Conservation (phyloP, 2,888 invertebrate species). For the Ophioninae sp. region DNA sequence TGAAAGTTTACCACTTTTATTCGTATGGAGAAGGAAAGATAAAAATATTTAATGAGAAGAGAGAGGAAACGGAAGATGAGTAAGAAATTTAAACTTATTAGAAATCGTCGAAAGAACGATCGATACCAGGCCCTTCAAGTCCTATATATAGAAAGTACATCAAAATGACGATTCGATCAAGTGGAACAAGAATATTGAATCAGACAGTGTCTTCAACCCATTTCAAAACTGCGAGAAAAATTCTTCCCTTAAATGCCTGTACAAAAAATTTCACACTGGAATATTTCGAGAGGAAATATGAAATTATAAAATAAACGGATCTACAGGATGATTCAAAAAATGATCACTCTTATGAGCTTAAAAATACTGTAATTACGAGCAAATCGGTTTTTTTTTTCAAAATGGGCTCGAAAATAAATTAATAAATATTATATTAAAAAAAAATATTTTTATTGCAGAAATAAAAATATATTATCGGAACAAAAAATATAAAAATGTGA, state of each 20-base stretch:
- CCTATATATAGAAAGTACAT: not conserved
- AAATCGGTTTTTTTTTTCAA: no score
- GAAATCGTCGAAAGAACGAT: not conserved
- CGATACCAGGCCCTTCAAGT: not conserved
- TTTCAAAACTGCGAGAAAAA: not conserved
- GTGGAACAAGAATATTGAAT: not conserved
- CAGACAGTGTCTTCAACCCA: not conserved
- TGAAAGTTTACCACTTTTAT: not conserved
- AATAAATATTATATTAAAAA: no score
- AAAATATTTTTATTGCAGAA: no score
- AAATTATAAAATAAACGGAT: not conserved
- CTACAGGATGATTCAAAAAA: not conserved
- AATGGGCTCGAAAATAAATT: no score
- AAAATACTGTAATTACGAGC: no score
- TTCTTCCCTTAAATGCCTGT: not conserved
- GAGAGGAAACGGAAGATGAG: not conserved
- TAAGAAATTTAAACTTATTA: not conserved
- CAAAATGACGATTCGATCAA: not conserved
- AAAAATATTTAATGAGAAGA: not conserved
- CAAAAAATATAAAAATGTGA: conserved; percentile 61
- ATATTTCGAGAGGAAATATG: not conserved
- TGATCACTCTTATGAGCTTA: no score
- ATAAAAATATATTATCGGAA: no score
- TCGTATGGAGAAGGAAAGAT: not conserved
- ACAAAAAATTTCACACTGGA: not conserved